Evolutionary conservation across 2,113 vertebrate genomes (phyloP), one percentile per base, ranked within the genome.

Genomic region (Grammomys surdaster): DNA sequence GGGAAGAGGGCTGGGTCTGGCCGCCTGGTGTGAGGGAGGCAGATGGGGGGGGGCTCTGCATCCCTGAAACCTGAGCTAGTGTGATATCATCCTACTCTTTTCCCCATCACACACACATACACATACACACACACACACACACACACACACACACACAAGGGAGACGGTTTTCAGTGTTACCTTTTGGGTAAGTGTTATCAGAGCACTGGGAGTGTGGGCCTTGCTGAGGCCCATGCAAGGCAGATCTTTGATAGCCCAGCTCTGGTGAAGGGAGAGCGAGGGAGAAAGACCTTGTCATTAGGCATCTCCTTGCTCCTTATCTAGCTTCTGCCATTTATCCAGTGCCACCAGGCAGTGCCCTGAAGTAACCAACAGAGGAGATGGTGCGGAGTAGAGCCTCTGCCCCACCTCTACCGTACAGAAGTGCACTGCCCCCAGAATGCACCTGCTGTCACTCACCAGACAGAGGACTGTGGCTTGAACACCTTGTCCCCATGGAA

Each of bases 271-370:
- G 46, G 67, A 91, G 43, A 48, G 63, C 28, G 22, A 51, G 51
- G 87, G 65, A 73, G 58, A 75, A 22, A 58, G 33, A 24, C 58
- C 14, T 78, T 91, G 81, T 43, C 31, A 51, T 65, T 36, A 78
- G 84, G 91, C 24, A 16, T 43, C 36, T 77, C 91, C 89, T 69
- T 33, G 84, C 88, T 91, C 48, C 88, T 97, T 97, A 95, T 95
- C 97, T 95, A 20, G 67, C 77, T 33, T 81, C 65, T 11, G 80
- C 58, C 9, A 3, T 89, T 97, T 87, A 33, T 84, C 73, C 80
- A 36, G n/a, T 2, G 51, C 90, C 65, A 65, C 13, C 72, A 70
- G n/a, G 84, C 69, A 80, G 78, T 89, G 33, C 69, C 33, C 33
- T 40, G 40, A 77, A 93, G 7, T 82, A 46, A 58, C 40, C 8